Base-by-base conservation (phyloP, 2,113 vertebrate genomes). In the Athene cunicularia region DNA sequence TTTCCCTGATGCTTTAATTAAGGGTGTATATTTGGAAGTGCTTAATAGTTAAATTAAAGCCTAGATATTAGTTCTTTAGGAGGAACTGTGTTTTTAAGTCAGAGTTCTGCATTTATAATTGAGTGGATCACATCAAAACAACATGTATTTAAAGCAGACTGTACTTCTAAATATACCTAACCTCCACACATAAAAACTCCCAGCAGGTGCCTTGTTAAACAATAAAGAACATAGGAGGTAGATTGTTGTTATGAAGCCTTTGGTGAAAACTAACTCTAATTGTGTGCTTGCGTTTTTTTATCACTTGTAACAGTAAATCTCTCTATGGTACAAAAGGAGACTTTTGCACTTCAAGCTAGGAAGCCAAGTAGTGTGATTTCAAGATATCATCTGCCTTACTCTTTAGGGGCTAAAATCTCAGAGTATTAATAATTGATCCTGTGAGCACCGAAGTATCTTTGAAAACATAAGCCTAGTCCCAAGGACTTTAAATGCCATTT, bases 161-260 rank as follows among this genome's bases (percentile, higher is more conserved):
- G 30, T 80, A 80, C 19, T 91, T 96, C 96, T 96, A 94, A 96
- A 90, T 92, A 86, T 93, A 95, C 71, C 49, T 58, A 93, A 70
- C 85, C 62, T 95, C 87, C 47, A 72, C 84, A 88, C 85, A 73
- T 45, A 80, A 88, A 93, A 95, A 22, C 26, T 85, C 93, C 47
- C 96, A 96, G 96, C 94, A 97, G 90, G 84, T 96, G 80, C 63
- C 91, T 96, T 77, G 89, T 97, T 97, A 96, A 97, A 96, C 89
- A 94, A 88, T 91, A 85, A 87, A 74, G 71, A 96, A 50, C 96
- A 86, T 39, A 72, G 88, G 87, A 94, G 81, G 90, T 53, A 94
- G 81, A 94, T 95, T 93, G 79, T 74, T 90, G 92, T 58, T 91
- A 72, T 14, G 49, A 73, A 96, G 53, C 90, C 74, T 82, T 93